A percentile compares a stretch with the other conserved stretches of the same genome.
Conservation (phyloP, 1,140 invertebrate genomes). For the Drosophila bifasciata region DNA sequence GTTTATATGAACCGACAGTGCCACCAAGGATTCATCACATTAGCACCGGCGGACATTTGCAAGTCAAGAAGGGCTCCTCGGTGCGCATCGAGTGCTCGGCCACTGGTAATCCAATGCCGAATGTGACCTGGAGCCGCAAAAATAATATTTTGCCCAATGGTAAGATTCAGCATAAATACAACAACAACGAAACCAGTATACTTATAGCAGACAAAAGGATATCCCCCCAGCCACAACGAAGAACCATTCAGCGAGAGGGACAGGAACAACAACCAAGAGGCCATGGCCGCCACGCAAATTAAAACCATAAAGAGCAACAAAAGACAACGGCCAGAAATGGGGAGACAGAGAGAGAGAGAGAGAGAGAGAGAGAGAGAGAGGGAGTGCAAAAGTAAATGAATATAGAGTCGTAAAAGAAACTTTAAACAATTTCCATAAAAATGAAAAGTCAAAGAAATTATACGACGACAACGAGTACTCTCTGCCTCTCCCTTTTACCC, state of each 20-base stretch:
- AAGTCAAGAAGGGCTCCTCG: slow-evolving; percentile 87
- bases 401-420: slow-evolving; percentile 64
- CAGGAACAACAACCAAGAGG: too few relatives aligned
- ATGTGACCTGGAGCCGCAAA: slow-evolving; percentile 88
- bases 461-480: slow-evolving; percentile 23
- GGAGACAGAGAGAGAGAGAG: too few relatives aligned
- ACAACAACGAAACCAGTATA: slow-evolving; percentile 4
- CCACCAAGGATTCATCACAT: slow-evolving; percentile 86
- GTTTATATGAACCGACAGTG: slow-evolving; percentile 83
- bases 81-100: slow-evolving; percentile 88
- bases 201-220: slow-evolving; percentile 32
- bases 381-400: slow-evolving; percentile 65
- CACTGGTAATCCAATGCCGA: slow-evolving; percentile 88
- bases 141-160: slow-evolving; percentile 87
- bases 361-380: too few relatives aligned
- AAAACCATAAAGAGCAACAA: slow-evolving; percentile 71
- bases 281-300: slow-evolving; percentile 60
- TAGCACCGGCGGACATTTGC: slow-evolving; percentile 86
- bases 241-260: background rate
- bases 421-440: slow-evolving; percentile 82
- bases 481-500: background rate
- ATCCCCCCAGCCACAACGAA: slow-evolving; percentile 2
- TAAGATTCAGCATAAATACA: slow-evolving; percentile 83
- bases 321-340: slow-evolving; percentile 18
- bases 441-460: slow-evolving; percentile 77